A percentile compares a stretch with the other conserved stretches of the same genome.
Conservation (phyloP, 64 coral and sea anemone genomes). For the Pocillopora verrucosa region DNA sequence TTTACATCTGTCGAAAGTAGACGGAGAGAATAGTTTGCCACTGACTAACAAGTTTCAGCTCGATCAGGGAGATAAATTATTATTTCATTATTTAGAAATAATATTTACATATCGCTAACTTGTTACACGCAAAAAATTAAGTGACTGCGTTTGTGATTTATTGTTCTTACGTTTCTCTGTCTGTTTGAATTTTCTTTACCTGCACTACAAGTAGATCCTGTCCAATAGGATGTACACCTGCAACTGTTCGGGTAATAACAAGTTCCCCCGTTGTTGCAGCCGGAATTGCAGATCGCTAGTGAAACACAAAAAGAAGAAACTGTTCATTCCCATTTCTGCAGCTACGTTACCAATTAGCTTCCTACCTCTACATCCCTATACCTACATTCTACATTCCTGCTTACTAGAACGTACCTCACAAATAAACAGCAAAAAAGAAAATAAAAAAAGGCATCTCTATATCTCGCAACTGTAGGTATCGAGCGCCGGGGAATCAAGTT, state of each 20-base stretch:
- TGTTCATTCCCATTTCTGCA: too few relatives aligned
- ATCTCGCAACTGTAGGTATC: too few relatives aligned
- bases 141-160: background rate
- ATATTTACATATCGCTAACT: too few relatives aligned
- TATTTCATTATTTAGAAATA: too few relatives aligned
- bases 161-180: background rate
- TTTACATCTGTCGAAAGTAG: slow-evolving; percentile 19
- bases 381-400: too few relatives aligned
- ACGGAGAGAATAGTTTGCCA: background rate
- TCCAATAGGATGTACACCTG: background rate
- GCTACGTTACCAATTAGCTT: too few relatives aligned
- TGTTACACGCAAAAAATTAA: background rate
- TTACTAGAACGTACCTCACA: too few relatives aligned
- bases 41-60: background rate
- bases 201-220: background rate
- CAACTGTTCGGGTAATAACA: background rate
- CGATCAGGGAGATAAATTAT: background rate
- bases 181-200: background rate
- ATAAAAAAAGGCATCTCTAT: too few relatives aligned
- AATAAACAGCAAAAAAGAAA: too few relatives aligned
- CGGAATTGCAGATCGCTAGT: background rate
- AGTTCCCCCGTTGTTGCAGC: slow-evolving; percentile 1
- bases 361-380: too few relatives aligned
- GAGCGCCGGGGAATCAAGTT: too few relatives aligned
- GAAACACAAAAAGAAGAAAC: background rate